Evolutionary conservation across 2,113 vertebrate species (phyloP).

Genomic region (Sphaerodactylus townsendi): DNA sequence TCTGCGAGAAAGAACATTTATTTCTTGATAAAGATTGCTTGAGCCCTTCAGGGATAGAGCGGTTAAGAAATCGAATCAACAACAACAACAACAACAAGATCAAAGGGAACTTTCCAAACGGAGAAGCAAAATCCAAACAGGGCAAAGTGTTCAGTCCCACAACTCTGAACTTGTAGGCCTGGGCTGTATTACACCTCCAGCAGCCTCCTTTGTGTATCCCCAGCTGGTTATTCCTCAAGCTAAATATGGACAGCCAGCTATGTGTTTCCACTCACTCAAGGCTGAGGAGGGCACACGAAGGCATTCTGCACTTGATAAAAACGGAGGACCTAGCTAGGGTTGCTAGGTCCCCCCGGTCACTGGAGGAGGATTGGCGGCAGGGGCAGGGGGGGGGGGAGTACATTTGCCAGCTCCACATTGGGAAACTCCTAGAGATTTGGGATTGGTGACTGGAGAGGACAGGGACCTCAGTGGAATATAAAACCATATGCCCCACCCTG

Average conservation of each 20-base stretch:
- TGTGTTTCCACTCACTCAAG: background rate
- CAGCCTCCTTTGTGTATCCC: background rate
- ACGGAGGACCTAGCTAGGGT: background rate
- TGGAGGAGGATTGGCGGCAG: too few relatives aligned
- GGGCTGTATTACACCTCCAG: background rate
- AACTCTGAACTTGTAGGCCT: background rate
- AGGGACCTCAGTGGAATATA: too few relatives aligned
- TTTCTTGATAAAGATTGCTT: background rate
- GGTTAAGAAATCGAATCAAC: too few relatives aligned
- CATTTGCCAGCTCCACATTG: too few relatives aligned
- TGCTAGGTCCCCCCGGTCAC: too few relatives aligned
- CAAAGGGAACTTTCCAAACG: background rate
- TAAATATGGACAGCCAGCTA: background rate
- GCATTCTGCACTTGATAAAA: background rate
- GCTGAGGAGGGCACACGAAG: background rate
- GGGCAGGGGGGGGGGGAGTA: too few relatives aligned
- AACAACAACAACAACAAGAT: too few relatives aligned
- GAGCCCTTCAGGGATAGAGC: too few relatives aligned
- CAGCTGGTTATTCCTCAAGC: too few relatives aligned
- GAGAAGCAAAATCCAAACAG: background rate
- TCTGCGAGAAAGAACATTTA: background rate
- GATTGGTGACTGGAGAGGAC: too few relatives aligned
- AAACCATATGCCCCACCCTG: too few relatives aligned
- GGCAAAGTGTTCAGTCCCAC: background rate
- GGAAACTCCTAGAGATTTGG: too few relatives aligned